Conservation (phyloP, 2,888 invertebrate genomes). For the Cheilosia grossa region DNA sequence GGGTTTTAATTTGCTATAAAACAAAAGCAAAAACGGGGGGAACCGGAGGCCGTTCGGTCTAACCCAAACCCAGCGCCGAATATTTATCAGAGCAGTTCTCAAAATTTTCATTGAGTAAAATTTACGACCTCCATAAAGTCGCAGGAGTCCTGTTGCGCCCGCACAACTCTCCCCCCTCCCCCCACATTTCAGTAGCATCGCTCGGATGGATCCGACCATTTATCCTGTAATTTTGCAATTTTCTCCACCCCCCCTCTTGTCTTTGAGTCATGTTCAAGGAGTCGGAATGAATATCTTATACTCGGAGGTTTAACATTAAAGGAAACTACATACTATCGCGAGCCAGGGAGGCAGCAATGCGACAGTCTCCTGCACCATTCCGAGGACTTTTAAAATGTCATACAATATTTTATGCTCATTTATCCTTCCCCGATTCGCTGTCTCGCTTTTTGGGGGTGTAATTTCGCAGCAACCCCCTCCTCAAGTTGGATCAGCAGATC, state of each 20-base stretch:
- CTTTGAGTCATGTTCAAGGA: constrained; percentile 58
- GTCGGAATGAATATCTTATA: constrained; percentile 52
- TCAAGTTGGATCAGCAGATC: constrained; percentile 53
- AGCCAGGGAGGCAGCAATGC: constrained; percentile 7
- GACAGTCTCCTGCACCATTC: constrained; percentile 37
- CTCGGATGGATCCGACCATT: constrained; percentile 34
- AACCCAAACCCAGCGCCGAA: background rate
- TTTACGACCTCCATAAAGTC: constrained; percentile 70
- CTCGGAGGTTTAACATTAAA: constrained; percentile 40
- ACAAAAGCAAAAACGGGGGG: constrained; percentile 12
- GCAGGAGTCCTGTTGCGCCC: constrained; percentile 24
- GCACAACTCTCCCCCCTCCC: background rate
- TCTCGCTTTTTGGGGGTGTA: constrained; percentile 8
- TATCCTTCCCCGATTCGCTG: constrained; percentile 25
- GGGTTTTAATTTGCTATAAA: constrained; percentile 65
- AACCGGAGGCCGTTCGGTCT: constrained; percentile 24
- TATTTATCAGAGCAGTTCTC: constrained; percentile 5
- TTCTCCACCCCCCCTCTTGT: constrained; percentile 2
- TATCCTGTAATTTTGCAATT: constrained; percentile 53
- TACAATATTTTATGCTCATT: constrained; percentile 74
- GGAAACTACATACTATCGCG: constrained; percentile 60
- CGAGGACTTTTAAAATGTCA: constrained; percentile 67
- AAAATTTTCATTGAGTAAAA: constrained; percentile 48
- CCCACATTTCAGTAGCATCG: background rate
- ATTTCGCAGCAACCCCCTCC: constrained; percentile 37